These are phyloP conservation scores for Cardiocondyla obscurior DNA, from an alignment of 1,140 invertebrate species.

Conservation along the genomic window DNA sequence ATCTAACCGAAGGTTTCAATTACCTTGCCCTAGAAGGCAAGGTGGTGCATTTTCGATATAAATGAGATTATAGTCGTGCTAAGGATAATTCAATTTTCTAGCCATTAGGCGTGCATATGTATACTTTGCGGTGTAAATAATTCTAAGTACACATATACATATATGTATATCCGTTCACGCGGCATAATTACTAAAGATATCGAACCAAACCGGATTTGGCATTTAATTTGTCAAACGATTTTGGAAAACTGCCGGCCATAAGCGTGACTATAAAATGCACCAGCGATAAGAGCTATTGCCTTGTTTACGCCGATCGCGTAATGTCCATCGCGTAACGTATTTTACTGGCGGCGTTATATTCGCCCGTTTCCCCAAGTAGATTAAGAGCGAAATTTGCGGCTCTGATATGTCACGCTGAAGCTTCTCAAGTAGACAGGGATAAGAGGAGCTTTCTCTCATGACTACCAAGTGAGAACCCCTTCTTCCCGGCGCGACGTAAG, in stretches of 20 bases:
- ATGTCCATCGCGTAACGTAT: constrained; percentile 20
- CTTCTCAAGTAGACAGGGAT: constrained; percentile 12
- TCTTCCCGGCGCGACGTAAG: constrained; percentile 46
- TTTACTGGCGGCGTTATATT: constrained; percentile 22
- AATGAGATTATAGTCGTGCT: constrained; percentile 1
- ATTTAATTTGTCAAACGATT: neutral
- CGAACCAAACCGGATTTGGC: neutral
- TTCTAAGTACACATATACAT: too few species aligned
- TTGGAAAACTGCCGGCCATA: neutral
- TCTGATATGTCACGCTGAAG: constrained; percentile 41
- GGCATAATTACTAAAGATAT: constrained; percentile 1
- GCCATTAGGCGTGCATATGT: neutral
- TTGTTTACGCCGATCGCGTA: constrained; percentile 16
- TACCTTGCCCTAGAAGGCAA: neutral
- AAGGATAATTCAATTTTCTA: constrained; percentile 6
- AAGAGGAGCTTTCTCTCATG: constrained; percentile 37
- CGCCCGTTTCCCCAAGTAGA: constrained; percentile 6
- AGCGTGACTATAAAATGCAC: neutral
- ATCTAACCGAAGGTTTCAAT: neutral
- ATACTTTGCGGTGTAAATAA: constrained; percentile 9
- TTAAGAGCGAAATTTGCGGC: constrained; percentile 35
- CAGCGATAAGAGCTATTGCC: constrained; percentile 16
- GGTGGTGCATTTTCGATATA: neutral
- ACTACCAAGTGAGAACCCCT: constrained; percentile 48
- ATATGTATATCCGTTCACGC: constrained; percentile 4